Conservation (phyloP, 2,113 vertebrate species). For the Neogobius melanostomus region DNA sequence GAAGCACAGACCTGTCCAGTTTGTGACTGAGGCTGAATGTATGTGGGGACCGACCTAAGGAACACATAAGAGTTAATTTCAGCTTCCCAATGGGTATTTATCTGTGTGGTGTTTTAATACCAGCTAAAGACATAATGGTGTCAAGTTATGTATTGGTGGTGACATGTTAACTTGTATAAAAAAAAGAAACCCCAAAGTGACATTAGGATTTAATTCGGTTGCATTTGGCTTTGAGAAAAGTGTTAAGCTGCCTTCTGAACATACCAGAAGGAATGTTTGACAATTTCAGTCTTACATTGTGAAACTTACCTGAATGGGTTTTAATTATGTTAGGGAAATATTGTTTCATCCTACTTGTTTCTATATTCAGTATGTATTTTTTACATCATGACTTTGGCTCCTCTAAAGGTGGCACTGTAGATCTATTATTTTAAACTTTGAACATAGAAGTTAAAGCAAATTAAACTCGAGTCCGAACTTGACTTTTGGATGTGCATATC, state of each 20-base stretch:
- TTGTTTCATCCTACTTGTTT: too few relatives aligned
- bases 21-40: constrained; percentile 55
- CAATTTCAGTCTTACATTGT: constrained; percentile 47
- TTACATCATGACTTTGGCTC: neutral
- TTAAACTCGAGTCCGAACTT: constrained; percentile 1
- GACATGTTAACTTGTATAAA: constrained; percentile 52
- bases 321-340: too few relatives aligned
- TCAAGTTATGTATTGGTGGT: constrained; percentile 45
- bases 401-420: constrained; percentile 43
- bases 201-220: constrained; percentile 27
- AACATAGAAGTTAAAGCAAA: neutral
- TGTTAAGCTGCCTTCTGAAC: constrained; percentile 47
- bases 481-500: constrained; percentile 13
- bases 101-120: constrained; percentile 49
- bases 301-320: constrained; percentile 5
- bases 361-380: neutral
- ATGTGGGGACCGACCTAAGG: constrained; percentile 44
- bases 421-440: constrained; percentile 7
- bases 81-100: constrained; percentile 38
- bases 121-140: constrained; percentile 44
- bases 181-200: constrained; percentile 45
- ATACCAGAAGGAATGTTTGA: constrained; percentile 48
- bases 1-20: constrained; percentile 21
- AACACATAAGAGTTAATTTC: constrained; percentile 41
- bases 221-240: constrained; percentile 30